Evolutionary conservation across 2,113 vertebrate species (phyloP), one percentile per base, ranked within the genome.

Genomic region (Cebus imitator): DNA sequence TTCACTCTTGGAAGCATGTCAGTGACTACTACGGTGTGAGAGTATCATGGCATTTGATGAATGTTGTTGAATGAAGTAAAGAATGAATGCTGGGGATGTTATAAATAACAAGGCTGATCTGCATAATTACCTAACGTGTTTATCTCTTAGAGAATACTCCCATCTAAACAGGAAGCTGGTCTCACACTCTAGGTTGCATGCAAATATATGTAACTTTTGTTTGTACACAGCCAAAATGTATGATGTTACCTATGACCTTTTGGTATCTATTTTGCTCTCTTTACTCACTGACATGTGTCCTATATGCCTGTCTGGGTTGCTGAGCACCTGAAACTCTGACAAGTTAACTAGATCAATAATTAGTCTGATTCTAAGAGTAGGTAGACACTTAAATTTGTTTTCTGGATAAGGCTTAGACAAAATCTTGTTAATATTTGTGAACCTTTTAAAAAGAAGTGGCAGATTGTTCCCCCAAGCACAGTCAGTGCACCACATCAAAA

Each of bases 371-470:
- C 45, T 11, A 72, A 92, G 37, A 81, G 84, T 43, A 64, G 23
- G 20, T 35, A 92, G 78, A 68, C 43, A 84, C 40, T 86, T 95
- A 91, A 48, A 61, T 68, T 80, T 91, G 50, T 61, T 57, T 58
- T 93, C 48, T 90, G 17, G 23, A 45, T n/a, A 78, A 92, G 58
- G 50, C 4, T n/a, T 95, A 70, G 70, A 89, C 7, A 45, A 50
- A 58, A 84, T 94, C 37, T 40, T 82, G n/a, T 58, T 95, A 91
- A 70, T 48, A n/a, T 50, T 52, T 92, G 14, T 84, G 72, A 93
- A 30, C 14, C 21, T 83, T 82, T 93, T 52, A 58, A 93, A 82
- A 86, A 87, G 45, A 96, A 13, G 13, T 55, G 81, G 66, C 16
- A 79, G 37, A 66, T 12, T 25, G 45, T 3, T 3, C 8, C 9